Percentiles rank a stretch among this genome's conserved stretches.
Conservation (phyloP, 2,113 vertebrate genomes). For the Natator depressus region DNA sequence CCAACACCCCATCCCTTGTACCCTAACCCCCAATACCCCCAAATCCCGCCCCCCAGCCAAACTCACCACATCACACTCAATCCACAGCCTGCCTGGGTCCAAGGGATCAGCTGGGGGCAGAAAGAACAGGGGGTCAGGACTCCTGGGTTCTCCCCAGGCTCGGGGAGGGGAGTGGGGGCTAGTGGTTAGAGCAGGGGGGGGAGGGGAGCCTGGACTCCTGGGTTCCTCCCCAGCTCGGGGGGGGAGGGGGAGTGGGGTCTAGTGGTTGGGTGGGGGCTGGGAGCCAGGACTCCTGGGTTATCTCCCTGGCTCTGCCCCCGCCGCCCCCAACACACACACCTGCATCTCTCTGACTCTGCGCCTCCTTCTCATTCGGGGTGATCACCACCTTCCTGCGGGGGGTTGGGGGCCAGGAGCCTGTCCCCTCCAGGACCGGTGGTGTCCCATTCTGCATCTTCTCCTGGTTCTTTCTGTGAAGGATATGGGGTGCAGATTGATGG, state of each 20-base stretch:
- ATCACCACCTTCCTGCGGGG: not conserved
- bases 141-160: slow-evolving; percentile 83
- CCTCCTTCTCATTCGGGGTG: not conserved
- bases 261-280: slow-evolving; percentile 64
- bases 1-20: no score
- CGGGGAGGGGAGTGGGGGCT: slow-evolving; percentile 88
- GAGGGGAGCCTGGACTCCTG: slow-evolving; percentile 83
- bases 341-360: not conserved
- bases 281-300: slow-evolving; percentile 22
- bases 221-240: slow-evolving; percentile 82
- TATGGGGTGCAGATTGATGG: not conserved
- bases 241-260: slow-evolving; percentile 61
- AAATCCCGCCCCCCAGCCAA: not conserved
- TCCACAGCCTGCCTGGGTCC: slow-evolving; percentile 59
- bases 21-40: no score
- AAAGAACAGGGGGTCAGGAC: slow-evolving; percentile 65
- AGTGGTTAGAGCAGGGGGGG: slow-evolving; percentile 83
- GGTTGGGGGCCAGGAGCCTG: not conserved
- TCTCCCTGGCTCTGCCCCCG: not conserved
- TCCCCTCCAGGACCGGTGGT: not conserved
- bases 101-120: not conserved
- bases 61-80: slow-evolving; percentile 83
- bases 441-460: not conserved
- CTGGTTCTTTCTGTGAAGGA: not conserved
- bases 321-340: not conserved